Conservation (phyloP, 2,797 vertebrate species). For the Linurgus olivaceus region DNA sequence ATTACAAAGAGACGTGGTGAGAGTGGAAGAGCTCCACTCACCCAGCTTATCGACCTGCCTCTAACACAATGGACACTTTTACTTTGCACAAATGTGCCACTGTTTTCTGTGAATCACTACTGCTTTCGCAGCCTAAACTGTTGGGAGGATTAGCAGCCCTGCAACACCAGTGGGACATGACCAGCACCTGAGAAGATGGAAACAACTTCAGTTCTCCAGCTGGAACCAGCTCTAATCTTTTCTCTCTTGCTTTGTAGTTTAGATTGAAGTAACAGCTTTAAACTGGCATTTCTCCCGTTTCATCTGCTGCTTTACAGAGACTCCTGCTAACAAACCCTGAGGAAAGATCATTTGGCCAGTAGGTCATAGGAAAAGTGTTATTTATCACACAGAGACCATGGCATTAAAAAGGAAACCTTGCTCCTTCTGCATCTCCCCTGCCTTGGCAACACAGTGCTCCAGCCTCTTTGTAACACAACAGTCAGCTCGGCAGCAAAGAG, state of each 20-base stretch:
- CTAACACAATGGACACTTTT: neutral
- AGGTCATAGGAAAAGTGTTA: constrained; percentile 39
- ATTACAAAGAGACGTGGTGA: neutral
- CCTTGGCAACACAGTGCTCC: neutral
- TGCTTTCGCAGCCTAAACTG: neutral
- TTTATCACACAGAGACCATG: constrained; percentile 19
- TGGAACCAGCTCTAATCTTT: constrained; percentile 1
- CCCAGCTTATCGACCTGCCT: neutral
- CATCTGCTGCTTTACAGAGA: constrained; percentile 29
- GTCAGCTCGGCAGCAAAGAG: neutral
- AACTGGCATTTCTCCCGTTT: constrained; percentile 28
- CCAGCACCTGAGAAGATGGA: neutral
- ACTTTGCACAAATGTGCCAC: neutral
- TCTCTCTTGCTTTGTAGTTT: constrained; percentile 1
- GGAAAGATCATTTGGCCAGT: constrained; percentile 34
- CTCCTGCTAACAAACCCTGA: constrained; percentile 25
- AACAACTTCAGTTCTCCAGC: neutral
- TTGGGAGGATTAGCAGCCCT: neutral
- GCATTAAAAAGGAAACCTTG: constrained; percentile 37
- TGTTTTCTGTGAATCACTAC: neutral
- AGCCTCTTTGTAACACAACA: neutral
- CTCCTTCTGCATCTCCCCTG: neutral
- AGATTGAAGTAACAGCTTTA: constrained; percentile 39
- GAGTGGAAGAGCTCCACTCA: neutral
- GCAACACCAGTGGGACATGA: neutral